Conservation (phyloP, 2,888 invertebrate genomes). For the Ormyrus nitidulus region DNA sequence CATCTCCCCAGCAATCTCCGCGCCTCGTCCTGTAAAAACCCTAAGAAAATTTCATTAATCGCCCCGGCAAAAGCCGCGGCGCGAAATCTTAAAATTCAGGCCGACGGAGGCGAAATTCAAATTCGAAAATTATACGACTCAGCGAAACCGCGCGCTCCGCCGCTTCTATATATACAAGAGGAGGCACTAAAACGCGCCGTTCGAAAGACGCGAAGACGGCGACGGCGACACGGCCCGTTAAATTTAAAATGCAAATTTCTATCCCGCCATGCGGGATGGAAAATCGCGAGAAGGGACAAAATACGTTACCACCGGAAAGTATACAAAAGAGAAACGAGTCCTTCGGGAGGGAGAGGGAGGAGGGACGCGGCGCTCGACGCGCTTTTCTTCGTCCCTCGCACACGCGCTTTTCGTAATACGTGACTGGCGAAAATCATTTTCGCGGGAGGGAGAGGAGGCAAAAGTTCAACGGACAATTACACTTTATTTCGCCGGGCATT, state of each 20-base stretch:
- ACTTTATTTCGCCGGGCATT: constrained; percentile 27
- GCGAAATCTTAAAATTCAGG: background rate
- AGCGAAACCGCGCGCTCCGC: background rate
- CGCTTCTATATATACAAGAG: constrained; percentile 6
- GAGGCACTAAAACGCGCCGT: background rate
- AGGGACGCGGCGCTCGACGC: background rate
- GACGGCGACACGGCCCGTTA: background rate
- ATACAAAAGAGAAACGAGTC: background rate
- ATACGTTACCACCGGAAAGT: background rate
- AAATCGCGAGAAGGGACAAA: background rate
- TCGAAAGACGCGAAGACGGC: background rate
- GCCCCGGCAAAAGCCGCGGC: too few relatives aligned
- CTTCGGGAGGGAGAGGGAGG: background rate
- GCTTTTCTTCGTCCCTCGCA: background rate
- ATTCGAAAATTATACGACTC: background rate
- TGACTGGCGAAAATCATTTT: constrained; percentile 22
- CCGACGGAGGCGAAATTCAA: background rate
- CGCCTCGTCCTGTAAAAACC: too few relatives aligned
- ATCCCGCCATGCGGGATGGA: background rate
- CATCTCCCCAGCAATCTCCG: too few relatives aligned
- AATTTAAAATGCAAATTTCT: constrained; percentile 31
- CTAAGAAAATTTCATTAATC: background rate
- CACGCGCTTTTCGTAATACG: background rate
- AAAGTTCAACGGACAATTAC: constrained; percentile 43
- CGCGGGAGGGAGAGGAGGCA: background rate